These are phyloP conservation scores for Spea hammondii DNA, from an alignment of 2,797 vertebrate species.

Conservation along the genomic window DNA sequence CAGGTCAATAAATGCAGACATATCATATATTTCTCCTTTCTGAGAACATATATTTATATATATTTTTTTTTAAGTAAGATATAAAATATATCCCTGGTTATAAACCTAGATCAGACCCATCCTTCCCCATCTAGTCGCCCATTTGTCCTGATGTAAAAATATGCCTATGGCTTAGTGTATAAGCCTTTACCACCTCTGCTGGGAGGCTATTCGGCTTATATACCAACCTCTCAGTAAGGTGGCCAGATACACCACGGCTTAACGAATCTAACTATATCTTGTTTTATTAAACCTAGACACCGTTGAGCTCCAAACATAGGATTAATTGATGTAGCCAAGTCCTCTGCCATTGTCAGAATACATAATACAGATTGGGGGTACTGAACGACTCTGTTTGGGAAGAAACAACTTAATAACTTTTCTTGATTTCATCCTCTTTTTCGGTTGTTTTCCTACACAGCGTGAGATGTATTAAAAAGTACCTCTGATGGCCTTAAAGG, in stretches of 20 bases:
- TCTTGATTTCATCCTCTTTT: conserved; percentile 6
- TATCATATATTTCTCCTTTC: neutral
- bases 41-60: neutral
- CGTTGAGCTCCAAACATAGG: neutral
- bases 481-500: neutral
- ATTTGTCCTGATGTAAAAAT: too few species aligned
- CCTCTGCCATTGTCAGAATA: conserved; percentile 1
- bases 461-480: conserved; percentile 15
- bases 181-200: too few species aligned
- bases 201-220: too few species aligned
- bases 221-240: too few species aligned
- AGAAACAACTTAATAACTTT: neutral
- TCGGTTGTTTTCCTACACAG: conserved; percentile 14
- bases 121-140: too few species aligned
- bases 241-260: too few species aligned
- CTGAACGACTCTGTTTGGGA: neutral
- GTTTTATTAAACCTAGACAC: conserved; percentile 27
- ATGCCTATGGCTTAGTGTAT: too few species aligned
- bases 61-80: too few species aligned
- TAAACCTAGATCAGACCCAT: too few species aligned
- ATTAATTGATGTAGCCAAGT: neutral
- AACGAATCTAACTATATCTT: too few species aligned
- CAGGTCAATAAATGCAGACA: conserved; percentile 8
- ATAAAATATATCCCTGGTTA: too few species aligned
- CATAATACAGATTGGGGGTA: neutral